Evolutionary conservation across 2,113 vertebrate genomes (phyloP).

Genomic region (Mandrillus leucophaeus): DNA sequence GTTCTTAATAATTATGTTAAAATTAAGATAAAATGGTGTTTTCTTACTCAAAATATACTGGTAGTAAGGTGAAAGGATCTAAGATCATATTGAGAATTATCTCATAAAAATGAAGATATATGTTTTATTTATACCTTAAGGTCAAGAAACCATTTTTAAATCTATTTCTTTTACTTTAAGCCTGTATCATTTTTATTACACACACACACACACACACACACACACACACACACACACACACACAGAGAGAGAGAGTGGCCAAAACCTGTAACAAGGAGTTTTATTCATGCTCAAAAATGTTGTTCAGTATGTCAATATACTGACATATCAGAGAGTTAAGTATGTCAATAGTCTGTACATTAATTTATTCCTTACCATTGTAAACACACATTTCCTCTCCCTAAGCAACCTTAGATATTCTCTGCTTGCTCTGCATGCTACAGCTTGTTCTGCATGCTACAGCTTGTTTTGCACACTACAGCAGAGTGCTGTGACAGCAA

Average conservation of each 20-base stretch:
- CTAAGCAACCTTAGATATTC: neutral
- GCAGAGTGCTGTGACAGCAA: neutral
- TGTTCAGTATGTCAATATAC: neutral
- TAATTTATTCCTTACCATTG: neutral
- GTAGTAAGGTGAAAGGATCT: neutral
- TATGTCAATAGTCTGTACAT: neutral
- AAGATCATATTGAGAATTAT: neutral
- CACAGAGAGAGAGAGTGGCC: neutral
- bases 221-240: no score
- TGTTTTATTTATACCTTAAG: neutral
- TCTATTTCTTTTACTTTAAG: neutral
- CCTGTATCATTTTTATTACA: neutral
- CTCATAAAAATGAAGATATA: neutral
- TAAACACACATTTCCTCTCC: neutral
- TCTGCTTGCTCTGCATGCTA: neutral
- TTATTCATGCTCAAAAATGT: neutral
- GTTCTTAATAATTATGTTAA: neutral
- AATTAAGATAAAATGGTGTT: neutral
- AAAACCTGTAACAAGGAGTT: neutral
- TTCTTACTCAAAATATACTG: neutral
- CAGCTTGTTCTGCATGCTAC: no score
- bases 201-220: neutral
- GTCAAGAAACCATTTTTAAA: neutral
- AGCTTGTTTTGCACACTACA: no score
- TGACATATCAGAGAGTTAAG: neutral